Percentiles rank a stretch among this genome's conserved stretches.
phyloP scores from a whole-genome alignment of 2,888 invertebrate species.

The Ichneumoninae sp. region DNA sequence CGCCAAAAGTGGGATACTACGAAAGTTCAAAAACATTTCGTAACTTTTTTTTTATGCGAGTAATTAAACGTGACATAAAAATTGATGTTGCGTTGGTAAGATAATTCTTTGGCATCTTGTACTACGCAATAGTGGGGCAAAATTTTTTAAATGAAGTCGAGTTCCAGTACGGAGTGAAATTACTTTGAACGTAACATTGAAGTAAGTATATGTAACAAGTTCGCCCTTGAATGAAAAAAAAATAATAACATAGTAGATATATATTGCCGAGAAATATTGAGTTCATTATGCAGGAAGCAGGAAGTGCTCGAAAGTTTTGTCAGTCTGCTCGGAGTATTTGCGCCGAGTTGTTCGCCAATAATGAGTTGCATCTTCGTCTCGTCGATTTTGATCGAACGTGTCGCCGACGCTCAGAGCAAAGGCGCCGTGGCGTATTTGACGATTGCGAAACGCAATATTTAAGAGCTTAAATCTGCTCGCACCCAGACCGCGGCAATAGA shows the following conservation, averaged over 20 bases:
- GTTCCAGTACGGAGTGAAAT: not conserved
- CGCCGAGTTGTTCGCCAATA: not conserved
- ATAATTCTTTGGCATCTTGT: not conserved
- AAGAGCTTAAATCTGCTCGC: constrained; percentile 31
- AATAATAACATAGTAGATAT: no score
- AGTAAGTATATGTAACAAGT: not conserved
- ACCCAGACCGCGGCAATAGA: constrained; percentile 64
- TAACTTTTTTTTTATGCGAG: not conserved
- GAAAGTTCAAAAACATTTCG: not conserved
- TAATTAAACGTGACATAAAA: not conserved
- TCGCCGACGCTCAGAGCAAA: not conserved
- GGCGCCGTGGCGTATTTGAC: not conserved
- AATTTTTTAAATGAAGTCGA: not conserved
- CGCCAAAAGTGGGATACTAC: no score
- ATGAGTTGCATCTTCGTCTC: not conserved
- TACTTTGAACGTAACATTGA: not conserved
- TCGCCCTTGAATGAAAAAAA: not conserved
- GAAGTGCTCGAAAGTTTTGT: constrained; percentile 2
- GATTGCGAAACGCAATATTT: constrained; percentile 43
- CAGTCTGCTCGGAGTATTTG: not conserved
- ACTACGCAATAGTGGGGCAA: not conserved
- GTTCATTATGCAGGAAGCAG: not conserved
- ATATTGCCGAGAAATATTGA: not conserved
- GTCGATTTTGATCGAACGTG: not conserved
- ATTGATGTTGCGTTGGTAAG: not conserved